Base-by-base conservation (phyloP, 2,797 vertebrate genomes). In the Macroramphosus scolopax region DNA sequence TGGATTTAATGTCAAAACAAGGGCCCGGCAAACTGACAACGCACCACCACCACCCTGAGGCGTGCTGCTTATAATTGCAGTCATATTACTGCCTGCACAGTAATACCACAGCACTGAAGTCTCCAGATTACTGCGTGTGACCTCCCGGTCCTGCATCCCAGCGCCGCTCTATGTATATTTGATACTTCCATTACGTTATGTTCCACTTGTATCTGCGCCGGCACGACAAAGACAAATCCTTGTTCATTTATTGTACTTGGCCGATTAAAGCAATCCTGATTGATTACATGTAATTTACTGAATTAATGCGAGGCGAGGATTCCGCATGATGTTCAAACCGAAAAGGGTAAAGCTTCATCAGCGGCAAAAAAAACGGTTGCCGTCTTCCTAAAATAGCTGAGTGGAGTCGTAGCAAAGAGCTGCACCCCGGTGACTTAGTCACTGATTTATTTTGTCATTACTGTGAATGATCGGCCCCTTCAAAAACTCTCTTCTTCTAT, bases 361-460 rank as follows among this genome's bases (percentile, higher is more conserved):
- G 85, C 80, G 73, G 87, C 77, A 82, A 55, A 63, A 79, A n/a
- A n/a, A n/a, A n/a, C n/a, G 71, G 81, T 80, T 58, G 49, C 76
- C 80, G n/a, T n/a, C n/a, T n/a, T 82, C 80, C 81, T 72, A 60
- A 87, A 92, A 90, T 77, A 90, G 88, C 85, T 72, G 81, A 90
- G 84, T 40, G 13, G 69, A 35, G 49, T 54, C 46, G 75, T 65
- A 59, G 48, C 9, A 31, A 24, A 61, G 70, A 63, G 80, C 82
- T 78, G 88, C 87, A 84, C 61, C 73, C 80, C 13, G 60, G 69
- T 85, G 86, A 85, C 77, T 63, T 77, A 54, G 67, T 63, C 50
- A 16, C 87, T 92, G 91, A 93, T 92, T 91, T 90, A 93, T 91
- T 92, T 89, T 74, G 78, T 88, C 90, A 91, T 92, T 89, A 92